Evolutionary conservation across 2,888 invertebrate species (phyloP), one percentile per base, ranked within the genome.

Genomic region (Xestia rhomboidea): DNA sequence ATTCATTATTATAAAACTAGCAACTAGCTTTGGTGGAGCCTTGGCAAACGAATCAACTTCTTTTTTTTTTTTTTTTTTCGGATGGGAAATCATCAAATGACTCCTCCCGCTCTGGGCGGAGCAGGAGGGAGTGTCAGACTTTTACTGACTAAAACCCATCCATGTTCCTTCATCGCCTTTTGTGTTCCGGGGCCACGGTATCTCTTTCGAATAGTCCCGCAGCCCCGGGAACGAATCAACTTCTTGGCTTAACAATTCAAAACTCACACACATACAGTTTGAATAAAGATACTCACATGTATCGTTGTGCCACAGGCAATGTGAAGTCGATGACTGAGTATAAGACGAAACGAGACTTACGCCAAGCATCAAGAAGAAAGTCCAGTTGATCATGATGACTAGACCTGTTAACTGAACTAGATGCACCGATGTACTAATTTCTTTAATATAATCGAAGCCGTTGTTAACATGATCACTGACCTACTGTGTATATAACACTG

Each of bases 241-340:
- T 38, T 3, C 7, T 38, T 34, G 11, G 21, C n/a, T n/a, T 34
- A 4, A 34, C 21, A 63, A 27, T 30, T 34, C 5, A 64, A 34
- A n/a, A n/a, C n/a, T n/a, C n/a, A n/a, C n/a, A n/a, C n/a, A n/a
- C n/a, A n/a, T n/a, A n/a, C n/a, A n/a, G n/a, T 41, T 79, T 57
- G 51, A 54, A 46, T 54, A 21, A 1, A 63, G 24, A n/a, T 76
- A 93, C 94, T 94, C 83, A 94, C 94, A 94, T 82, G 91, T 82
- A 83, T 92, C 90, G 86, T 93, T 93, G 79, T 93, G 91, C 94
- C 94, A 94, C 38, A 94, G 77, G 85, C 95, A 94, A 76, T 77
- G 76, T 70, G 68, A 49, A 18, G 87, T 77, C 30, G 89, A 82
- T 1, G 89, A 86, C 72, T 81, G 90, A 67, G 89, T 81, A 71